These are phyloP conservation scores for Gambelia wislizenii DNA, from an alignment of 2,797 vertebrate genomes.

Conservation along the genomic window DNA sequence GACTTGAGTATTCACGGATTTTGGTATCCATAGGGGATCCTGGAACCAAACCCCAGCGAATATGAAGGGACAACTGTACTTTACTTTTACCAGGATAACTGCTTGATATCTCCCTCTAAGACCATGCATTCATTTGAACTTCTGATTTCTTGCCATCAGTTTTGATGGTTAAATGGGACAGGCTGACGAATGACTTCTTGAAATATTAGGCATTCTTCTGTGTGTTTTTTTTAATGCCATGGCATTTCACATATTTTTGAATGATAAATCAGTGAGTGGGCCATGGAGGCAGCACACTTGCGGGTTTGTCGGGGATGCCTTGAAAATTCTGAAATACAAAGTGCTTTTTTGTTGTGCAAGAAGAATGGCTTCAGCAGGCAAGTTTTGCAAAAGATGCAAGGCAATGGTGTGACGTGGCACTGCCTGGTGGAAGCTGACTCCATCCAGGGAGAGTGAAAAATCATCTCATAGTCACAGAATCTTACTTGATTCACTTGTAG, in stretches of 20 bases:
- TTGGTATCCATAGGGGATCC: no score
- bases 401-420: constrained; percentile 56
- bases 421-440: constrained; percentile 77
- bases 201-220: not conserved
- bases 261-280: constrained; percentile 40
- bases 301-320: constrained; percentile 56
- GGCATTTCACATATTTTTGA: constrained; percentile 33
- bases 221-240: not conserved
- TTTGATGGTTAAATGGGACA: constrained; percentile 1
- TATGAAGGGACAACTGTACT: no score
- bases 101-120: not conserved
- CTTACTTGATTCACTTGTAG: constrained; percentile 60
- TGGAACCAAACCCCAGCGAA: no score
- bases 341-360: constrained; percentile 60
- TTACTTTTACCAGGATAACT: not conserved
- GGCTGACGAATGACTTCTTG: no score
- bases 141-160: not conserved
- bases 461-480: constrained; percentile 54
- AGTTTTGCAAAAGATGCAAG: constrained; percentile 55
- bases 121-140: not conserved
- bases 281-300: constrained; percentile 61
- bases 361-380: constrained; percentile 61
- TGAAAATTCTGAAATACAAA: constrained; percentile 67
- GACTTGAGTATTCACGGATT: no score
- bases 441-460: constrained; percentile 67